Evolutionary conservation across 2,797 vertebrate genomes (phyloP).

Genomic region (Rhabdomys pumilio): DNA sequence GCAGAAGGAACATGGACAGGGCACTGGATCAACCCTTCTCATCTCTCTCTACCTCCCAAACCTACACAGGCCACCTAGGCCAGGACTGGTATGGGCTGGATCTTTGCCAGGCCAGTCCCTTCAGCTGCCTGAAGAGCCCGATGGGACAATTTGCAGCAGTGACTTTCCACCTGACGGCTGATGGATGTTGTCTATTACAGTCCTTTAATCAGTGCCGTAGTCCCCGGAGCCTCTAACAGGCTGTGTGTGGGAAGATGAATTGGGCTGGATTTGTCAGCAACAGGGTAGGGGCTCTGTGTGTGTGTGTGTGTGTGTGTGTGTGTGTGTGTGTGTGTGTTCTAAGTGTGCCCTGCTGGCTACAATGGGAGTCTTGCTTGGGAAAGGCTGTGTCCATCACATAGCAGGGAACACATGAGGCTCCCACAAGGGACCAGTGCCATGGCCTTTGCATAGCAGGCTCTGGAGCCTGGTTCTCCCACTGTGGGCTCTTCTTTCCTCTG

Average conservation of each 20-base stretch:
- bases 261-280: slow-evolving; percentile 90
- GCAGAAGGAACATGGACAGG: not conserved
- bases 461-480: accelerated
- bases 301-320: not conserved
- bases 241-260: slow-evolving; percentile 91
- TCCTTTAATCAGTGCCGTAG: slow-evolving; percentile 93
- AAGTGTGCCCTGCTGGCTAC: accelerated
- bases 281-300: not conserved
- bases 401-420: too few species aligned
- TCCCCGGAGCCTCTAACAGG: slow-evolving; percentile 87
- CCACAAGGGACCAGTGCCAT: accelerated
- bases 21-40: too few species aligned
- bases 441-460: not conserved
- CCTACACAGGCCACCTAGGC: not conserved
- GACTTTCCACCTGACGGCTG: slow-evolving; percentile 88
- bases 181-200: slow-evolving; percentile 92
- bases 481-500: not conserved
- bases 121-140: accelerated
- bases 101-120: not conserved
- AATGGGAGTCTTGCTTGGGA: accelerated
- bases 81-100: accelerated
- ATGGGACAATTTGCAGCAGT: slow-evolving; percentile 65
- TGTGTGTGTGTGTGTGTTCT: not conserved
- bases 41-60: not conserved
- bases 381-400: too few species aligned